These are phyloP conservation scores for Cyclina sinensis DNA, from an alignment of 1,140 invertebrate genomes.

Conservation along the genomic window DNA sequence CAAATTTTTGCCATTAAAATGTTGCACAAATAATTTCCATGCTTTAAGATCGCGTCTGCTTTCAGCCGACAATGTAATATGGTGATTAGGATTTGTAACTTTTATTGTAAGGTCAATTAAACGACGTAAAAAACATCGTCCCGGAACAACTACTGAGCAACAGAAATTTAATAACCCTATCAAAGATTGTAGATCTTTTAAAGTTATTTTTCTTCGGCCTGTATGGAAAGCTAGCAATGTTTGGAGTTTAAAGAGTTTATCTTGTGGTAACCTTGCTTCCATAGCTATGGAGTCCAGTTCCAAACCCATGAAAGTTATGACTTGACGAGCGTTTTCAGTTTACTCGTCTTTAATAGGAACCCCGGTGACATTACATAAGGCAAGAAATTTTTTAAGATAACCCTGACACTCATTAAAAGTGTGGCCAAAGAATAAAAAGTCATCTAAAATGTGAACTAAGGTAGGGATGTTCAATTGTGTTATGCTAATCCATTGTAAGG, in stretches of 20 bases:
- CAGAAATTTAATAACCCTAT: slow-evolving; percentile 61
- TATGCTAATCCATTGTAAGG: slow-evolving; percentile 64
- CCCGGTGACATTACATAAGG: slow-evolving; percentile 35
- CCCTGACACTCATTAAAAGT: not conserved
- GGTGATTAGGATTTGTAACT: slow-evolving; percentile 58
- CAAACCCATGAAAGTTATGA: slow-evolving; percentile 1
- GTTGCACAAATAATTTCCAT: slow-evolving; percentile 43
- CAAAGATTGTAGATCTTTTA: slow-evolving; percentile 49
- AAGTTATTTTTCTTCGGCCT: not conserved
- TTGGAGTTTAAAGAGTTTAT: slow-evolving; percentile 14
- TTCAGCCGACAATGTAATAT: slow-evolving; percentile 32
- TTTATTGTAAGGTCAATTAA: slow-evolving; percentile 57
- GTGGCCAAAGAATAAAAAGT: slow-evolving; percentile 62
- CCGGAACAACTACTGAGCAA: slow-evolving; percentile 55
- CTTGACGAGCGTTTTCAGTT: not conserved
- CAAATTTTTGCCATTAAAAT: slow-evolving; percentile 67
- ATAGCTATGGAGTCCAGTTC: not conserved
- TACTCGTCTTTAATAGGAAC: slow-evolving; percentile 39
- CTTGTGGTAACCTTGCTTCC: not conserved
- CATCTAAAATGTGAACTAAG: slow-evolving; percentile 68
- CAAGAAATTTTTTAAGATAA: slow-evolving; percentile 14
- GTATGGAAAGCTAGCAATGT: not conserved
- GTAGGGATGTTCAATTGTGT: slow-evolving; percentile 1
- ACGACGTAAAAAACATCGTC: slow-evolving; percentile 51
- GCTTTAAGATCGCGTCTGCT: slow-evolving; percentile 17